Percentiles rank a stretch among this genome's conserved stretches.
phyloP scores from a whole-genome alignment of 2,888 invertebrate genomes.

The Seladonia tumulorum region DNA sequence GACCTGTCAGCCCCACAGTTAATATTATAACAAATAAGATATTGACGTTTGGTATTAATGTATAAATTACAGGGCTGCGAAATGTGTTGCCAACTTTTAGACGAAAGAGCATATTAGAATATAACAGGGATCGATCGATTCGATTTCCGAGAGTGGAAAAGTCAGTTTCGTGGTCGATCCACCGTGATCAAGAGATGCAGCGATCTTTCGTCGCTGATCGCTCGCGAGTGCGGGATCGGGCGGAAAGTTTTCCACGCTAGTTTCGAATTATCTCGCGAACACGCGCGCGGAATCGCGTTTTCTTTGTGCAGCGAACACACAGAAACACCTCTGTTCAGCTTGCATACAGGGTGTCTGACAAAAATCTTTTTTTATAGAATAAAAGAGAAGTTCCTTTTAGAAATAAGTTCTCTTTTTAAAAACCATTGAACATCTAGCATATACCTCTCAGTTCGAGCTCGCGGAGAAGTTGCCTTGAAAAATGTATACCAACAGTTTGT shows the following conservation, averaged over 20 bases:
- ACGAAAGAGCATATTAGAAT: not conserved
- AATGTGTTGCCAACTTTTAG: not conserved
- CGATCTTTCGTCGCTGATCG: not conserved
- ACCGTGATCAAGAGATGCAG: not conserved
- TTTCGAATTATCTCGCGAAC: constrained; percentile 35
- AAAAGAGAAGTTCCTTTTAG: too few relatives aligned
- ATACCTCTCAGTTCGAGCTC: not conserved
- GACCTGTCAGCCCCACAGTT: not conserved
- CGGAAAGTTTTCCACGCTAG: constrained; percentile 46
- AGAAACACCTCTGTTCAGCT: not conserved
- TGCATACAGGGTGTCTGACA: not conserved
- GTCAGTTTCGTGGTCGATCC: too few relatives aligned
- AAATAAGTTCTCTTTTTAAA: not conserved
- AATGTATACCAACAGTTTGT: not conserved
- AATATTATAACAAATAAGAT: not conserved
- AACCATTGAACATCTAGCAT: not conserved
- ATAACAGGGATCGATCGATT: not conserved
- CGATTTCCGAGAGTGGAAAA: not conserved
- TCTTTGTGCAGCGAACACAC: not conserved
- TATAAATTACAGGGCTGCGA: not conserved
- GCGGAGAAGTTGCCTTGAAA: too few relatives aligned
- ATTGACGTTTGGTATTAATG: not conserved
- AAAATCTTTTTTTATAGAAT: not conserved
- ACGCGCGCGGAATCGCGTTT: constrained; percentile 34
- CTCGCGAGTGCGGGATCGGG: not conserved